Conservation (phyloP, 2,888 invertebrate species). For the Shargacucullia verbasci region DNA sequence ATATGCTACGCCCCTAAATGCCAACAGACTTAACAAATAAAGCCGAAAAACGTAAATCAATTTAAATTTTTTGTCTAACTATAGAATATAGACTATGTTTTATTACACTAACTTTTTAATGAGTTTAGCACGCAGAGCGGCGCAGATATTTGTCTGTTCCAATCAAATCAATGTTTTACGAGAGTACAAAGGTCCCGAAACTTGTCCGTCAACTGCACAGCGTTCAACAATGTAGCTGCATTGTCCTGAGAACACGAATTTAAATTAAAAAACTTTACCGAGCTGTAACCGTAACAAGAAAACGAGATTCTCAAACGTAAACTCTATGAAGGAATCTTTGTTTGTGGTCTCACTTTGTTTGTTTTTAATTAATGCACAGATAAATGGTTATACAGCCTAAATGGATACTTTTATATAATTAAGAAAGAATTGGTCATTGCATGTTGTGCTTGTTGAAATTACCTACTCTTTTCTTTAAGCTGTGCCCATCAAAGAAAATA, state of each 20-base stretch:
- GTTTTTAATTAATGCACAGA: slow-evolving; percentile 36
- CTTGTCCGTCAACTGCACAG: slow-evolving; percentile 46
- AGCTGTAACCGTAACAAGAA: slow-evolving; percentile 60
- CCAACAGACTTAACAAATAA: slow-evolving; percentile 29
- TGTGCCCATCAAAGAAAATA: slow-evolving; percentile 12
- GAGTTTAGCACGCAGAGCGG: slow-evolving; percentile 26
- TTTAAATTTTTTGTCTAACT: slow-evolving; percentile 40
- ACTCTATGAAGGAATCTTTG: slow-evolving; percentile 53
- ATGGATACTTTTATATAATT: slow-evolving; percentile 16
- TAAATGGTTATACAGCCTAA: slow-evolving; percentile 16
- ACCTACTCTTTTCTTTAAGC: slow-evolving; percentile 7
- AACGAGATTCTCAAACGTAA: slow-evolving; percentile 54
- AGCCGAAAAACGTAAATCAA: slow-evolving; percentile 34
- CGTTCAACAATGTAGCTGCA: slow-evolving; percentile 53
- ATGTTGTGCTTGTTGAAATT: slow-evolving; percentile 7
- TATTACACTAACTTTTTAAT: slow-evolving; percentile 47
- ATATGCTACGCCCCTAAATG: no score
- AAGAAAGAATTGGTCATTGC: slow-evolving; percentile 14
- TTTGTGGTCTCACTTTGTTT: slow-evolving; percentile 52
- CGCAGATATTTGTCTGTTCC: slow-evolving; percentile 29
- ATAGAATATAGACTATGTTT: slow-evolving; percentile 16
- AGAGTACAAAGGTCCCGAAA: slow-evolving; percentile 37
- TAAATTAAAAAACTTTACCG: slow-evolving; percentile 68
- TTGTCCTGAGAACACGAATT: slow-evolving; percentile 61
- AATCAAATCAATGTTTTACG: slow-evolving; percentile 49